phyloP scores from a whole-genome alignment of 2,797 vertebrate species.

The Macroramphosus scolopax region DNA sequence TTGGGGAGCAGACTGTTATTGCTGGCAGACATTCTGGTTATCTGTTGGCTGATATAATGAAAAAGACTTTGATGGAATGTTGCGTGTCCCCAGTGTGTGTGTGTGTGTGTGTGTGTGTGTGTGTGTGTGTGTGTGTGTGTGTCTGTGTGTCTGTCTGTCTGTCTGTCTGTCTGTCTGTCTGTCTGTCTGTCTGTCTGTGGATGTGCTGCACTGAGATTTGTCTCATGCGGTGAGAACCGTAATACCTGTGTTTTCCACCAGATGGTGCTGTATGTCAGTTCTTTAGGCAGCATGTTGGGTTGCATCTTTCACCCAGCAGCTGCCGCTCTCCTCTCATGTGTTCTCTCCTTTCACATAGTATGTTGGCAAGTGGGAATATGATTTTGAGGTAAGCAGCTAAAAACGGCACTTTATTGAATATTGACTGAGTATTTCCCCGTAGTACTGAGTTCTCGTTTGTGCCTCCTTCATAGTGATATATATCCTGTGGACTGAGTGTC shows the following conservation, averaged over 20 bases:
- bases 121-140: too few relatives aligned
- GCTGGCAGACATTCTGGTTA: too few relatives aligned
- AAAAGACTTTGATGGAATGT: not conserved
- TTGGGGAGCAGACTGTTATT: too few relatives aligned
- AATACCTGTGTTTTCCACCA: slow-evolving; percentile 58
- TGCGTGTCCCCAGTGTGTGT: too few relatives aligned
- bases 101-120: too few relatives aligned
- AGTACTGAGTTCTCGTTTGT: slow-evolving; percentile 26
- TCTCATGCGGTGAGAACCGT: not conserved
- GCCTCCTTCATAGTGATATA: slow-evolving; percentile 17
- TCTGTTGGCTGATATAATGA: slow-evolving; percentile 2
- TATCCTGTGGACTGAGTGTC: slow-evolving; percentile 17
- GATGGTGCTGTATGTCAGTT: slow-evolving; percentile 63
- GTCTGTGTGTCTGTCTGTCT: too few relatives aligned
- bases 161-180: too few relatives aligned
- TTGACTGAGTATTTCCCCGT: slow-evolving; percentile 7
- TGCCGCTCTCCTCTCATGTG: slow-evolving; percentile 40
- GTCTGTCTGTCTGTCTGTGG: too few relatives aligned
- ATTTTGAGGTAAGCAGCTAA: slow-evolving; percentile 88
- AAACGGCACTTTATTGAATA: slow-evolving; percentile 8
- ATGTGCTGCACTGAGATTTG: too few relatives aligned
- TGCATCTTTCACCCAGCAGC: slow-evolving; percentile 34
- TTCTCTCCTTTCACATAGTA: slow-evolving; percentile 77
- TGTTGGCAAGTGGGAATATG: slow-evolving; percentile 95
- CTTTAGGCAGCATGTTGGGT: slow-evolving; percentile 7